Conservation (phyloP, 2,113 vertebrate genomes). For the Isichthys henryi region DNA sequence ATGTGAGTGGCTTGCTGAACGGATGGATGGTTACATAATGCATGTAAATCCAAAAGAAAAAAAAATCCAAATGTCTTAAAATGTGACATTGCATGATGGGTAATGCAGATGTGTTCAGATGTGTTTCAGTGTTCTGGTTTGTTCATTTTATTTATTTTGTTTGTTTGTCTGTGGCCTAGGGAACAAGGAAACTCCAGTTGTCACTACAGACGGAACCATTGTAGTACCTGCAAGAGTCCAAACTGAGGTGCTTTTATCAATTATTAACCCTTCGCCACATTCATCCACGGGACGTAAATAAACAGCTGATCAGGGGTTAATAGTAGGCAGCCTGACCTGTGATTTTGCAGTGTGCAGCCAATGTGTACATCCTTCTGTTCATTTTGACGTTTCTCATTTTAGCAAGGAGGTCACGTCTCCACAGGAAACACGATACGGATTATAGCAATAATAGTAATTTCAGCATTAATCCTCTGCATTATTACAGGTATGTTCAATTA, state of each 20-base stretch:
- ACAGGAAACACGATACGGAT: neutral
- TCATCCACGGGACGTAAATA: neutral
- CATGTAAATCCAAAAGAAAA: neutral
- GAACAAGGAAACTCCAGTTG: neutral
- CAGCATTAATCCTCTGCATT: neutral
- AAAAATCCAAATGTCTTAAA: neutral
- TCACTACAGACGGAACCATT: neutral
- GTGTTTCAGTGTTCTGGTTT: neutral
- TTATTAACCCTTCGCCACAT: neutral
- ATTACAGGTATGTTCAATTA: neutral
- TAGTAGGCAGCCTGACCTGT: neutral
- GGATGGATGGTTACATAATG: neutral
- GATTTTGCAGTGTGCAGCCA: neutral
- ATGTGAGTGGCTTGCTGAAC: neutral
- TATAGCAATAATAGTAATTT: neutral
- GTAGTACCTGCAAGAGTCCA: neutral
- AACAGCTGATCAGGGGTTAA: neutral
- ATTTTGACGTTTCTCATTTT: neutral
- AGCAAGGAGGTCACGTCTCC: neutral
- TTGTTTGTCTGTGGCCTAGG: neutral
- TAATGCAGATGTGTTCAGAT: neutral
- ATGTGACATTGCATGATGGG: neutral
- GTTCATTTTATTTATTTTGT: neutral
- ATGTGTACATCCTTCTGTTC: neutral
- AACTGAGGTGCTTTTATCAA: neutral